Base-by-base conservation (phyloP, 2,888 invertebrate genomes). In the Noctua janthe region DNA sequence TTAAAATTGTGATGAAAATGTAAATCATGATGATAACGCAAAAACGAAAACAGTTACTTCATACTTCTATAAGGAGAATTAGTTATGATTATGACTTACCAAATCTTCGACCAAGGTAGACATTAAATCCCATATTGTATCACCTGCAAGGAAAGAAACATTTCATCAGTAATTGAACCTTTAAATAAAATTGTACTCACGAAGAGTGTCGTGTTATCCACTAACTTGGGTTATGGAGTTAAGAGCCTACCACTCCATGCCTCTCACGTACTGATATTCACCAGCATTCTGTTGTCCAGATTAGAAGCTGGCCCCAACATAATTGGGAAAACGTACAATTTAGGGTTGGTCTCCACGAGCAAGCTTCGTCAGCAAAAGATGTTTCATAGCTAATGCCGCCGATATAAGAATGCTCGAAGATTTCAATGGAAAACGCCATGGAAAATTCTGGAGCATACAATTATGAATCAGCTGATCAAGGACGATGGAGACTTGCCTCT, bases 381-480 rank as follows among this genome's bases (percentile, higher is more conserved):
- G 7, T 7, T 62, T 62, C 1, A 15, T 7, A 7, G 43, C 17
- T n/a, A 7, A 7, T 20, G 29, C 10, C 1, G 1, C 43, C 47
- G 11, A 69, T 49, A 29, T 1, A 0, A 51, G 2, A 73, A 4
- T 43, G 35, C 17, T 39, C 23, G 2, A 59, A 43, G 15, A 66
- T 29, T 17, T n/a, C n/a, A n/a, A n/a, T n/a, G n/a, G n/a, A 1
- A 35, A 39, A 66, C 2, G 10, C 49, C 43, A 29, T 76, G 62
- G 85, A 85, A 84, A 74, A 76, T 76, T 85, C 56, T 81, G 47
- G 49, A 56, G 62, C 23, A 39, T 35, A 6, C 35, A 0, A 64
- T 59, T 17, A 76, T 79, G 87, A 83, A 64, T 85, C 74, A 83
- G 43, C 69, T 62, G 29, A 64, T 74, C 64, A 83, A 76, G 69